A percentile compares a stretch with the other conserved stretches of the same genome.
phyloP scores from a whole-genome alignment of 2,797 vertebrate species.

The Sphenodon punctatus region DNA sequence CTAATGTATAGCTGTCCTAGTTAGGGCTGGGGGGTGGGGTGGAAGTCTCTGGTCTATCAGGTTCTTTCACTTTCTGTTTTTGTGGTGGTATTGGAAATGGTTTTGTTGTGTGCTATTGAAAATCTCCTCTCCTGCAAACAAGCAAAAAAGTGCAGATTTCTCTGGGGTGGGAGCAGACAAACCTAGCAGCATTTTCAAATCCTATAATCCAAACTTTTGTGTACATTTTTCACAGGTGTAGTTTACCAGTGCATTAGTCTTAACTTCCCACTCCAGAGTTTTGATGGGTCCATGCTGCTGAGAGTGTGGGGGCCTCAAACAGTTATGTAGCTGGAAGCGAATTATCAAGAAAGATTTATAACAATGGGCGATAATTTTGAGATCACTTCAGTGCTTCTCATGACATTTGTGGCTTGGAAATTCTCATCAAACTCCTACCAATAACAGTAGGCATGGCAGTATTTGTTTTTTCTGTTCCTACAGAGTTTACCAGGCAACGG shows the following conservation, averaged over 20 bases:
- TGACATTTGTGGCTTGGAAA: constrained; percentile 60
- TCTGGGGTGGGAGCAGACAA: background rate
- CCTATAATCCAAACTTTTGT: background rate
- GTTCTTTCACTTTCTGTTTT: fast-evolving
- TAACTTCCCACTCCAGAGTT: background rate
- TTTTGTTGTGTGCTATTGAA: background rate
- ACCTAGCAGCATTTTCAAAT: background rate
- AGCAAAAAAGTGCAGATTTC: background rate
- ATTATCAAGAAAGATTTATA: background rate
- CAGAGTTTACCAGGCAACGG: constrained; percentile 47
- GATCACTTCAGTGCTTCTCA: constrained; percentile 31
- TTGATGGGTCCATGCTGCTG: background rate
- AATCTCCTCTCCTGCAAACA: background rate
- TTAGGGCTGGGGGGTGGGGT: background rate
- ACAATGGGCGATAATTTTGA: background rate
- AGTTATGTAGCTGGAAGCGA: background rate
- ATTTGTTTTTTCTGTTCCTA: constrained; percentile 39
- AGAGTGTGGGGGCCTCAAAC: background rate
- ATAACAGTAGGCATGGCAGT: background rate
- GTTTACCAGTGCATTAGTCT: no score
- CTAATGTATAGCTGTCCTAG: background rate
- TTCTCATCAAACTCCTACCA: constrained; percentile 43
- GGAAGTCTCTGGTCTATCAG: background rate
- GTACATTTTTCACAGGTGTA: background rate
- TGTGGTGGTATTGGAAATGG: background rate